These are phyloP conservation scores for Acropternis orthonyx DNA, from an alignment of 2,797 vertebrate species.

Conservation along the genomic window DNA sequence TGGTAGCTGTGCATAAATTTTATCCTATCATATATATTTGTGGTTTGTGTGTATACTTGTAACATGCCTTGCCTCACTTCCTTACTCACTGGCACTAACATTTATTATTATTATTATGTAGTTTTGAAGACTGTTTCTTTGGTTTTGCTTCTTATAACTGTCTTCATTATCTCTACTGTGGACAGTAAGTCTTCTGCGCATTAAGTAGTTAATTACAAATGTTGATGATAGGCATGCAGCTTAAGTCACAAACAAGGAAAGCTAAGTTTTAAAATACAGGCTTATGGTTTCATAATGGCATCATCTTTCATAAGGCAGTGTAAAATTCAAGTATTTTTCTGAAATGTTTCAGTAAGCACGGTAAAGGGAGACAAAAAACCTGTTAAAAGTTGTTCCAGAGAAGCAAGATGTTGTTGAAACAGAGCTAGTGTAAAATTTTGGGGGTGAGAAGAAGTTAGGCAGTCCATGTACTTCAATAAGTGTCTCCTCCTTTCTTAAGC, in stretches of 20 bases:
- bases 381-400: neutral
- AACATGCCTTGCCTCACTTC: neutral
- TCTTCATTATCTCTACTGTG: neutral
- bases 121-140: neutral
- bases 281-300: neutral
- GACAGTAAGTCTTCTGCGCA: neutral
- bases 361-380: neutral
- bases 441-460: neutral
- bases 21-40: neutral
- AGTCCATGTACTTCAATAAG: neutral
- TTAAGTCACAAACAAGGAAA: neutral
- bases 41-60: neutral
- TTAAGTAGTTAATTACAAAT: neutral
- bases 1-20: neutral
- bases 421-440: neutral
- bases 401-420: neutral
- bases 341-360: neutral
- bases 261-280: neutral
- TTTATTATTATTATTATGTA: neutral
- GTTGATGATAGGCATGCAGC: neutral
- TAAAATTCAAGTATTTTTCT: neutral
- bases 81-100: neutral
- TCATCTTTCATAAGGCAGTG: fast-evolving
- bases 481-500: neutral
- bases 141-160: neutral